Evolutionary conservation across 2,888 invertebrate genomes (phyloP), one percentile per base, ranked within the genome.

Genomic region (Empis stercorea): DNA sequence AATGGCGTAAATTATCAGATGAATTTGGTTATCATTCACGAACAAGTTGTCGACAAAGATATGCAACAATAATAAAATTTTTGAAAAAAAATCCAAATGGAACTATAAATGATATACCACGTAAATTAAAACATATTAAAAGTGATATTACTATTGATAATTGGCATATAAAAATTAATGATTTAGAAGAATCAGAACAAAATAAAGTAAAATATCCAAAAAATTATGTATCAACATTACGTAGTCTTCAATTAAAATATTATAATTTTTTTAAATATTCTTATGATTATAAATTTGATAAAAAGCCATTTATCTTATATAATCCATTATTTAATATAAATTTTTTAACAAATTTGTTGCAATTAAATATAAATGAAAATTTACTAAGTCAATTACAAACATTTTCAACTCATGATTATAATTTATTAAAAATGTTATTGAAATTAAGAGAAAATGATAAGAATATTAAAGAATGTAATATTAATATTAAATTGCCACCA

Each of bases 41-140:
- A 39, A 71, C 71, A 3, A 74, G 79, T 55, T 68, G 81, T 43
- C 71, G 83, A 34, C 76, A 79, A 44, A 73, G 84, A 20, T 77
- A 76, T 58, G 40, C 62, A 1, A 73, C 74, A 1, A 71, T 81
- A n/a, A 57, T 67, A 42, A 70, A 65, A 49, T 78, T 73, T 68
- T 64, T 77, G 43, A 64, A 68, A 46, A 63, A 66, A 20, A 59
- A 76, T 63, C 77, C 76, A 1, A 55, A 70, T 15, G 55, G 57
- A 13, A 57, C 48, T 1, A 41, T 68, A 1, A 51, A 56, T 0
- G 58, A 65, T 45, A 51, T 67, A 32, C 68, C 66, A 0, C 54
- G 66, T 2, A 64, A 61, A 50, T 51, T 52, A 14, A 36, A 47
- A 6, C 20, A 30, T 4, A 36, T 42, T 10, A 38, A 47, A 7